Base-by-base conservation (phyloP, 2,888 invertebrate genomes). In the Pristionchus exspectatus region DNA sequence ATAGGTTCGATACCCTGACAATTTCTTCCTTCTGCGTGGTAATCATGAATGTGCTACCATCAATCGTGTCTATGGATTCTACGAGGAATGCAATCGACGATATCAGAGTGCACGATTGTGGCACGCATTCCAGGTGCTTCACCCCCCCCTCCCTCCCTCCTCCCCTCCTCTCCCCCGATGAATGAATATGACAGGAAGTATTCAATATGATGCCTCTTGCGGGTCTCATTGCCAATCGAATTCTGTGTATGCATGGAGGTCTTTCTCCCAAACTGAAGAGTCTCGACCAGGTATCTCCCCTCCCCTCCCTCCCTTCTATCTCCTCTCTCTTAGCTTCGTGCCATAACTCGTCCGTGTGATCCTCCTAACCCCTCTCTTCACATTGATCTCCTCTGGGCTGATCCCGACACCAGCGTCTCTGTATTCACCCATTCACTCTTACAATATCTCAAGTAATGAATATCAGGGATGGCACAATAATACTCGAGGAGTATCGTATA, bases 401-500 rank as follows among this genome's bases (percentile, higher is more conserved):
- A 96, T 90, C 96, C 96, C 54, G 95, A 92, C 33, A 86, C 90
- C 38, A 81, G 54, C 24, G 84, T 90, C 30, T 63, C 44, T 90
- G 90, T 33, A 54, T 16, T 1, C 24, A 50, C 9, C 9, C 44
- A 50, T 1, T 12, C 21, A 50, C 72, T 54, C 27, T 4, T 33
- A 27, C 24, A 27, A 0, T 50, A n/a, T 27, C 33, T 14, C n/a
- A 72, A 54, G 14, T 24, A 33, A n/a, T 77, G 12, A 87, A 69
- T 44, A n/a, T 18, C 66, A 90, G 72, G 92, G 92, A 27, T 93
- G 92, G 92, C 91, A 91, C 77, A 90, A 90, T 30, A 93, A 92
- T 89, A 89, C 91, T 27, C 92, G 96, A 63, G 96, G 96, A 74
- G 96, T 96, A n/a, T 96, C 96, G 21, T 96, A 95, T 94, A 96